A percentile compares a stretch with the other conserved stretches of the same genome.
These are phyloP conservation scores for Cerastis rubricosa DNA, from an alignment of 2,888 invertebrate genomes.

Conservation along the genomic window DNA sequence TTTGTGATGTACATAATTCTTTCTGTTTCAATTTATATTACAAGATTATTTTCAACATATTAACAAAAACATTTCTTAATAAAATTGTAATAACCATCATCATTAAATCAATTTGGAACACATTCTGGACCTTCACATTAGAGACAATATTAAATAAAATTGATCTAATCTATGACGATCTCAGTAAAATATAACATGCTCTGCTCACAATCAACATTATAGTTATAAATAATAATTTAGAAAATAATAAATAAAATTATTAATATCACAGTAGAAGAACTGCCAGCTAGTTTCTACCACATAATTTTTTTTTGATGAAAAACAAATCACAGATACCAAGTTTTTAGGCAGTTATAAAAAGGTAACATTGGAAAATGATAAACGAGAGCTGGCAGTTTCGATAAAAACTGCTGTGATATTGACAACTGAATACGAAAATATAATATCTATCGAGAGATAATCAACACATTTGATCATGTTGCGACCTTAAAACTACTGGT, in stretches of 20 bases:
- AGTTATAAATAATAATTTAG: slow-evolving; percentile 87
- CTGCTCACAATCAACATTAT: slow-evolving; percentile 82
- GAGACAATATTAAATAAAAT: slow-evolving; percentile 79
- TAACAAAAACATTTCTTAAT: slow-evolving; percentile 80
- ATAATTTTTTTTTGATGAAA: slow-evolving; percentile 42
- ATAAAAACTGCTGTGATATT: slow-evolving; percentile 89
- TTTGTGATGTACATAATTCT: slow-evolving; percentile 77
- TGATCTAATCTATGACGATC: slow-evolving; percentile 81
- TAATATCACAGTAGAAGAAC: slow-evolving; percentile 90
- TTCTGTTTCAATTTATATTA: slow-evolving; percentile 67
- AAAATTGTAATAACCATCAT: slow-evolving; percentile 82
- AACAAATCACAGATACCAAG: slow-evolving; percentile 24
- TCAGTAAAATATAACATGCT: slow-evolving; percentile 83
- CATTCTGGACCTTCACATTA: slow-evolving; percentile 85
- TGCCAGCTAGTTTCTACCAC: slow-evolving; percentile 82
- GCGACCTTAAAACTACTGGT: slow-evolving; percentile 88
- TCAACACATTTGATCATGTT: slow-evolving; percentile 80
- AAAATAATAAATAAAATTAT: slow-evolving; percentile 89
- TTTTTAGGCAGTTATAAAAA: slow-evolving; percentile 34
- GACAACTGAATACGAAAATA: slow-evolving; percentile 80
- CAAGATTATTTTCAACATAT: slow-evolving; percentile 53
- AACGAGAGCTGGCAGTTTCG: slow-evolving; percentile 81
- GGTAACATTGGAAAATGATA: slow-evolving; percentile 11
- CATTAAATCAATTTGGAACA: slow-evolving; percentile 86
- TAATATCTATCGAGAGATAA: slow-evolving; percentile 79